phyloP scores from a whole-genome alignment of 1,140 invertebrate species.

The Zaprionus nigranus region DNA sequence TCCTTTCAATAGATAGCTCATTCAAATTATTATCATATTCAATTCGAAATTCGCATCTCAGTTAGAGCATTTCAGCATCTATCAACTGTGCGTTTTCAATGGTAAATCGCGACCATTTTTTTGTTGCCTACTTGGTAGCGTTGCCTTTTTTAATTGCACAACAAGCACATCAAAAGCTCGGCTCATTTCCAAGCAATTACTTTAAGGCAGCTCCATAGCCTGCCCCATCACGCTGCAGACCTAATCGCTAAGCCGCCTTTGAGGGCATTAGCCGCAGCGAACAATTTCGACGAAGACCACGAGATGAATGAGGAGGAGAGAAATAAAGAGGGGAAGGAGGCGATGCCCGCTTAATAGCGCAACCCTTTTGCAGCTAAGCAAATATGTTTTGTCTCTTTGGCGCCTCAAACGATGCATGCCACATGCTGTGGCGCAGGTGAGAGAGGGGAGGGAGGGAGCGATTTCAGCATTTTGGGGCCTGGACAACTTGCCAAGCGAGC shows the following conservation, averaged over 20 bases:
- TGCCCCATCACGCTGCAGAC: constrained; percentile 39
- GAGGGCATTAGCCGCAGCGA: constrained; percentile 59
- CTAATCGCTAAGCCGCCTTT: constrained; percentile 66
- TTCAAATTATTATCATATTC: too few relatives aligned
- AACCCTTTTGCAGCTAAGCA: constrained; percentile 62
- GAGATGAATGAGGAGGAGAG: neutral
- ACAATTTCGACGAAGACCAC: constrained; percentile 42
- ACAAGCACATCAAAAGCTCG: constrained; percentile 45
- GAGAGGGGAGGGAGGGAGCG: neutral
- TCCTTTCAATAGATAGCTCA: too few relatives aligned
- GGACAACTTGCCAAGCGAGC: constrained; percentile 36
- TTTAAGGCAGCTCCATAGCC: constrained; percentile 37
- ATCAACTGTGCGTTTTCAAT: neutral
- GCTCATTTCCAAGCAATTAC: constrained; percentile 68
- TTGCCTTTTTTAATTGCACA: constrained; percentile 47
- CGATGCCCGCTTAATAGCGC: constrained; percentile 53
- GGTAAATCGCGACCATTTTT: neutral
- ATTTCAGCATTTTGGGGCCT: neutral
- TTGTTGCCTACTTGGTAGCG: constrained; percentile 2
- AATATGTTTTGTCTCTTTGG: constrained; percentile 44
- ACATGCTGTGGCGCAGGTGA: constrained; percentile 47
- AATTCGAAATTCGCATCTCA: neutral
- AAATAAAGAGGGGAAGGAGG: too few relatives aligned
- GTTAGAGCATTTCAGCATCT: neutral
- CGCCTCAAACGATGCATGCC: constrained; percentile 47